These are phyloP conservation scores for Epinotia ramella DNA, from an alignment of 2,888 invertebrate species.

Conservation along the genomic window DNA sequence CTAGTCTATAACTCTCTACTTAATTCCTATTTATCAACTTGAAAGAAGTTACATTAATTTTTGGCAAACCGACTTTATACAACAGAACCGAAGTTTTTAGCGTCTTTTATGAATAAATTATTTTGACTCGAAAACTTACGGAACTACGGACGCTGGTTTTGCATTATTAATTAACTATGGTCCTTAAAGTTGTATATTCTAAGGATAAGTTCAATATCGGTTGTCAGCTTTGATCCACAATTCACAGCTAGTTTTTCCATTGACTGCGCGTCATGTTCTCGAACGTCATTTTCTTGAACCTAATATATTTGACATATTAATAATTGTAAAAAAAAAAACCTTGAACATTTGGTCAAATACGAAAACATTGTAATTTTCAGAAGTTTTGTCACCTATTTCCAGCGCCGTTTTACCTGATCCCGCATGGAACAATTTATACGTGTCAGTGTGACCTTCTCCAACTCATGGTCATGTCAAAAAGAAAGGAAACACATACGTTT, in stretches of 20 bases:
- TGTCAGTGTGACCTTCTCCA: too few species aligned
- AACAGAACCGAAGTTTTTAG: slow-evolving; percentile 56
- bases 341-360: too few species aligned
- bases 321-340: too few species aligned
- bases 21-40: neutral
- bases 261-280: too few species aligned
- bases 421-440: too few species aligned
- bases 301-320: too few species aligned
- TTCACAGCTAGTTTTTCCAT: neutral
- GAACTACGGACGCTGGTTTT: slow-evolving; percentile 51
- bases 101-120: slow-evolving; percentile 65
- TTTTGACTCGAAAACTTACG: slow-evolving; percentile 52
- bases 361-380: too few species aligned
- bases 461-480: too few species aligned
- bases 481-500: too few species aligned
- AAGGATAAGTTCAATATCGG: slow-evolving; percentile 7
- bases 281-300: too few species aligned
- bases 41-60: neutral
- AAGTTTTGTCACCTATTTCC: too few species aligned
- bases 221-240: neutral
- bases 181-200: slow-evolving; percentile 2
- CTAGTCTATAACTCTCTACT: neutral
- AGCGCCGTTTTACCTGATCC: too few species aligned
- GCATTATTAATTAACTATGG: slow-evolving; percentile 45
- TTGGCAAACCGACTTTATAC: slow-evolving; percentile 21